These are phyloP conservation scores for Formicarius rufipectus DNA, from an alignment of 2,113 vertebrate genomes.

Conservation along the genomic window DNA sequence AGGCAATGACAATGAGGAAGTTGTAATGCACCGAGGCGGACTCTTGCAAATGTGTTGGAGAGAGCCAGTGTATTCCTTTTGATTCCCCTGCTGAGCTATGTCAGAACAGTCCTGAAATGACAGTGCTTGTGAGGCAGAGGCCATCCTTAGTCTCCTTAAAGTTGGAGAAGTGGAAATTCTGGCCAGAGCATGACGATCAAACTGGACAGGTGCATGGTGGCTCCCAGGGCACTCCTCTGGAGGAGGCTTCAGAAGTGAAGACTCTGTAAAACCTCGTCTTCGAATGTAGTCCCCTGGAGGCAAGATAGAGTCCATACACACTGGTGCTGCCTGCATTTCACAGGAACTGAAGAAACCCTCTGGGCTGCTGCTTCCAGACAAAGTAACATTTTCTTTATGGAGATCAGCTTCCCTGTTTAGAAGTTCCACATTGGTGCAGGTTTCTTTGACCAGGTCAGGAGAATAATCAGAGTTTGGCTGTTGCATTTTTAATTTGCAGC, in stretches of 20 bases:
- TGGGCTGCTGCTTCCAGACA: not conserved
- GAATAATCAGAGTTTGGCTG: not conserved
- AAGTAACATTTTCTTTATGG: not conserved
- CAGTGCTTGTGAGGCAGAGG: conserved; percentile 35
- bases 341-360: not conserved
- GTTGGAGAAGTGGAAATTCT: conserved; percentile 89
- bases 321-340: not conserved
- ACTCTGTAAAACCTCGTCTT: not conserved
- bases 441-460: not conserved
- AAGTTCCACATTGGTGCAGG: not conserved
- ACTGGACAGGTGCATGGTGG: conserved; percentile 73
- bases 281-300: not conserved
- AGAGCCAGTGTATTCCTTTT: not conserved
- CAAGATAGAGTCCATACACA: not conserved
- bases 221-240: conserved; percentile 32
- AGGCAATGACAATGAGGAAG: not conserved
- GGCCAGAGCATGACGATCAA: conserved; percentile 80
- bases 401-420: not conserved
- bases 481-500: conserved; percentile 35
- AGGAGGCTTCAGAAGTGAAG: conserved; percentile 18
- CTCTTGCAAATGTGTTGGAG: not conserved
- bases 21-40: not conserved
- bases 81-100: not conserved
- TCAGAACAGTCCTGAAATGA: conserved; percentile 43
- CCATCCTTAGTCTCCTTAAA: conserved; percentile 81